A percentile compares a stretch with the other conserved stretches of the same genome.
Evolutionary conservation across 2,113 vertebrate species (phyloP).

Genomic region (Cochlearius cochlearius): DNA sequence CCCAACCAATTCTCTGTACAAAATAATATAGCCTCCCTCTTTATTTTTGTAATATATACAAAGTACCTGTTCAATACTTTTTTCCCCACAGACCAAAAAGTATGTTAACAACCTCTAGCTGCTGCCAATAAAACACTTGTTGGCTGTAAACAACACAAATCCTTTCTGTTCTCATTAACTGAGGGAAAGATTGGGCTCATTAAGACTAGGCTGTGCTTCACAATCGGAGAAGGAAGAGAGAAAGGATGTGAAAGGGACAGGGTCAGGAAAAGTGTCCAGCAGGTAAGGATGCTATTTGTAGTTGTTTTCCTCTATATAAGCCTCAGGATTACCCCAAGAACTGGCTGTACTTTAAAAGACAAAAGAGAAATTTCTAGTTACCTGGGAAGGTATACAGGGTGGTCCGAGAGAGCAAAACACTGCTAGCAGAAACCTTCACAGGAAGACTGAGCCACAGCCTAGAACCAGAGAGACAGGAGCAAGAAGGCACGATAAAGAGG

Average conservation of each 20-base stretch:
- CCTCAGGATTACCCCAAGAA: neutral
- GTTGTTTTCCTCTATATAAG: neutral
- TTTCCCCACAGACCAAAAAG: neutral
- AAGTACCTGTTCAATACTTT: neutral
- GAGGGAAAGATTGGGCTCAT: neutral
- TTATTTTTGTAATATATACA: neutral
- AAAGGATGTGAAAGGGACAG: neutral
- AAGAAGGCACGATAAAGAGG: neutral
- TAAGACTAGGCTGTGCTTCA: neutral
- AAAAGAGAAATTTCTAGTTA: neutral
- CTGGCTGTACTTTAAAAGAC: neutral
- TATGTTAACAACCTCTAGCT: neutral
- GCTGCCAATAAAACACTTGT: neutral
- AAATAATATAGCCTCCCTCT: neutral
- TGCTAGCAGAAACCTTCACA: neutral
- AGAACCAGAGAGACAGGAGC: neutral
- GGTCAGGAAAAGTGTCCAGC: neutral
- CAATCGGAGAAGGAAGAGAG: neutral
- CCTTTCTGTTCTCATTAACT: neutral
- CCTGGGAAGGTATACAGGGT: neutral
- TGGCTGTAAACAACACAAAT: neutral
- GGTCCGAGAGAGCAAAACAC: neutral
- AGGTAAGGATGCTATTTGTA: neutral
- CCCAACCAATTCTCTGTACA: neutral
- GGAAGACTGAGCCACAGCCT: neutral